Base-by-base conservation (phyloP, 2,888 invertebrate genomes). In the Unio pictorum region DNA sequence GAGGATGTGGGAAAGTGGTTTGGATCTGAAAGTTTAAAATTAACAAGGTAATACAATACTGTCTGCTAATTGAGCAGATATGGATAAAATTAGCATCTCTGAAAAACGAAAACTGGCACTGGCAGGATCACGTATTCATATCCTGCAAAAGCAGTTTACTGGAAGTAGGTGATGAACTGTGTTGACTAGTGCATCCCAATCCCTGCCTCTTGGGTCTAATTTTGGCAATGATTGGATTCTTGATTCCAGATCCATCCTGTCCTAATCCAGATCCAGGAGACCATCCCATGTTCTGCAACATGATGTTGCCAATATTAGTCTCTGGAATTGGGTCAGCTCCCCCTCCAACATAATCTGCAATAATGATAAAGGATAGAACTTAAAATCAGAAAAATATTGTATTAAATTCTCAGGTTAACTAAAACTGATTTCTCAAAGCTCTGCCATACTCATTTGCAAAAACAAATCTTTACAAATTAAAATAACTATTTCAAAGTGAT, bases 271-370 rank as follows among this genome's bases (percentile, higher is more conserved):
- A 73, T 17, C 88, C 88, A 4, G 87, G 87, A 34, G 79, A 78
- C 89, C 88, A 89, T 61, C 87, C 88, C 88, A 89, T 87, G 66
- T 65, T 81, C 76, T 86, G 86, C 54, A 89, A 74, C 84, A 89
- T 85, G 61, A 79, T 80, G 73, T 83, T 87, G 8, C 88, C 89
- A 62, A 87, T 80, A 75, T 87, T 88, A 60, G 74, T 68, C 45
- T 87, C 87, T 23, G 88, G 83, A 54, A 89, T 86, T 8, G 87
- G 87, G 4, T 81, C 80, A 17, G 86, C 30, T 3, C 20, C n/a
- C 62, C 18, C 28, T n/a, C 62, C 23, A 62, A 30, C 26, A 45
- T 15, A 45, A 15, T 45, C 45, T 45, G 45, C 45, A 45, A 15
- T 15, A 66, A 66, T 55, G 61, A 23, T 18, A 63, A 4, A 17